These are phyloP conservation scores for Sphinx pinastri DNA, from an alignment of 2,888 invertebrate genomes.

Conservation along the genomic window DNA sequence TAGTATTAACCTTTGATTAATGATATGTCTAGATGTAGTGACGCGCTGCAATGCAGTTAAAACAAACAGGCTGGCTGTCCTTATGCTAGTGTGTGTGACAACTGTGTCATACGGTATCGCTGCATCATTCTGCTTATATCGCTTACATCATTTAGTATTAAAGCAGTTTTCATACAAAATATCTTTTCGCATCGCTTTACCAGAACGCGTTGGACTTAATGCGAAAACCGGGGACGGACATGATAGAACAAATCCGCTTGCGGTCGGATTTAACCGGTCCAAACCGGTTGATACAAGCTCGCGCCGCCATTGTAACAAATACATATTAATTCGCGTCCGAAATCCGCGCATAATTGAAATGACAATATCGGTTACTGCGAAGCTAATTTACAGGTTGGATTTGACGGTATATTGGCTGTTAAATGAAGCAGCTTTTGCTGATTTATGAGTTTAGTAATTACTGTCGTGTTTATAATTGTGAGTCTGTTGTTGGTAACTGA, in stretches of 20 bases:
- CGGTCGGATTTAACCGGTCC: slow-evolving; percentile 49
- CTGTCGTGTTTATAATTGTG: neutral
- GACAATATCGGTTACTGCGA: slow-evolving; percentile 49
- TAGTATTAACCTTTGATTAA: no score
- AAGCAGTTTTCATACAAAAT: no score
- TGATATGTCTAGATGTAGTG: no score
- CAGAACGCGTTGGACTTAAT: slow-evolving; percentile 27
- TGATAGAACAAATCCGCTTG: slow-evolving; percentile 52
- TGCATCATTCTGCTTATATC: no score
- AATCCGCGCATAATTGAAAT: slow-evolving; percentile 53
- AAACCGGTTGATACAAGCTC: slow-evolving; percentile 38
- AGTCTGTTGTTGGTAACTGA: neutral
- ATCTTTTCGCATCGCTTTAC: neutral
- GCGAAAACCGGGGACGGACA: slow-evolving; percentile 43
- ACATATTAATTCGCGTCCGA: slow-evolving; percentile 50
- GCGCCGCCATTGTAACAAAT: slow-evolving; percentile 45
- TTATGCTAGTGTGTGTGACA: no score
- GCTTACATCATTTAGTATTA: no score
- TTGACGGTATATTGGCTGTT: slow-evolving; percentile 52
- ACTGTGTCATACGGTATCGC: no score
- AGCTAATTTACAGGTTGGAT: slow-evolving; percentile 58
- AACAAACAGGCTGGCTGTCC: no score
- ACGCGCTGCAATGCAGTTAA: no score
- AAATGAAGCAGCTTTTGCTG: slow-evolving; percentile 52
- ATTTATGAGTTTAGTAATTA: slow-evolving; percentile 46